Conservation (phyloP, 2,888 invertebrate genomes). For the Prosopocoilus inquinatus region DNA sequence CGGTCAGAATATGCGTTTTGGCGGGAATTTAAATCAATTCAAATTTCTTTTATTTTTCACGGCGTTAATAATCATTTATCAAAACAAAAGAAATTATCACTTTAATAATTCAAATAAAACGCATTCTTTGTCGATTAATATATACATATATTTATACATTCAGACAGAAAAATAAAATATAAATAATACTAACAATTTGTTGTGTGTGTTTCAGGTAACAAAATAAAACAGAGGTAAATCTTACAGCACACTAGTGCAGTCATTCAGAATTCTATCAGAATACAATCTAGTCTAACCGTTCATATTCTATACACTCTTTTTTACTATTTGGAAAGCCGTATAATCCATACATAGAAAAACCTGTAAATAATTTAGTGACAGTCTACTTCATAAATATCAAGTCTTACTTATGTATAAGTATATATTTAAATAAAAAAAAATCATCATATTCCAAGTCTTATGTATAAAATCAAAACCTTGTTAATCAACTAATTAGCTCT, state of each 20-base stretch:
- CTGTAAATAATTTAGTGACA: conserved; percentile 49
- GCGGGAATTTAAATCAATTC: too few species aligned
- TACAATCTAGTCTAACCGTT: conserved; percentile 39
- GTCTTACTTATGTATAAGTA: conserved; percentile 16
- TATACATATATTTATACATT: not conserved
- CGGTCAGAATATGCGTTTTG: too few species aligned
- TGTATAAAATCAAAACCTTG: not conserved
- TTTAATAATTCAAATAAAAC: not conserved
- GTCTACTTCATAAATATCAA: conserved; percentile 15
- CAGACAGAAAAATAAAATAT: not conserved
- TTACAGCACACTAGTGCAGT: too few species aligned
- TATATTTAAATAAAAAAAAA: conserved; percentile 9
- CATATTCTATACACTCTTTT: conserved; percentile 44
- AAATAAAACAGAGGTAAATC: too few species aligned
- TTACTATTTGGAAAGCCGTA: conserved; percentile 63
- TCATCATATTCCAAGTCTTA: not conserved
- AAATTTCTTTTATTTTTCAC: too few species aligned
- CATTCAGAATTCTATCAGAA: not conserved
- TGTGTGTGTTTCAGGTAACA: too few species aligned
- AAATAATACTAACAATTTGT: too few species aligned
- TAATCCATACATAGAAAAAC: conserved; percentile 67
- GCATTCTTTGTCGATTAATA: not conserved
- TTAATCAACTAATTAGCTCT: not conserved
- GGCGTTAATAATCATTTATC: too few species aligned
- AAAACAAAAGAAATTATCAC: too few species aligned